These are phyloP conservation scores for Galerucella nymphaeae DNA, from an alignment of 2,888 invertebrate genomes.

Conservation along the genomic window DNA sequence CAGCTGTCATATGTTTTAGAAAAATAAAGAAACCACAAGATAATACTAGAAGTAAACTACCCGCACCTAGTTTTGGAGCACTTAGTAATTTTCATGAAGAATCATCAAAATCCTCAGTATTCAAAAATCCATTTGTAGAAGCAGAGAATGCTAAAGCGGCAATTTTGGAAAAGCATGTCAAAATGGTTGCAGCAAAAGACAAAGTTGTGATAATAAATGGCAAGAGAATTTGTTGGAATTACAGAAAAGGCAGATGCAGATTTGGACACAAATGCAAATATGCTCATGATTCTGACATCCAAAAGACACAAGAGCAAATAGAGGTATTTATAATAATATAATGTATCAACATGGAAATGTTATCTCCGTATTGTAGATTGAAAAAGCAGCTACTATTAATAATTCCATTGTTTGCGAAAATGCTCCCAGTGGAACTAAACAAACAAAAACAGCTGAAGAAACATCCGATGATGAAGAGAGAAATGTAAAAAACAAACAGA, in stretches of 20 bases:
- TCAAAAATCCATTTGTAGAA: conserved; percentile 86
- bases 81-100: conserved; percentile 13
- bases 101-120: conserved; percentile 76
- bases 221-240: conserved; percentile 93
- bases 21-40: conserved; percentile 49
- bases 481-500: conserved; percentile 43
- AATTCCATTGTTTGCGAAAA: conserved; percentile 51
- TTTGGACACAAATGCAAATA: conserved; percentile 94
- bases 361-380: conserved; percentile 45
- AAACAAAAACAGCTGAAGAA: conserved; percentile 57
- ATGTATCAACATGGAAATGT: too few species aligned
- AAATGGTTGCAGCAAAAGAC: conserved; percentile 67
- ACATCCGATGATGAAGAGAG: conserved; percentile 52
- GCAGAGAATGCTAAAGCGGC: conserved; percentile 89
- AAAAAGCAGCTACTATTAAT: conserved; percentile 65
- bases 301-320: conserved; percentile 71
- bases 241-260: conserved; percentile 88
- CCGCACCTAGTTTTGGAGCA: conserved; percentile 71
- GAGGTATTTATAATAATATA: conserved; percentile 57
- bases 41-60: conserved; percentile 65
- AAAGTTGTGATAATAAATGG: conserved; percentile 83
- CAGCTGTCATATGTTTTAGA: conserved; percentile 62
- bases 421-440: conserved; percentile 36
- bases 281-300: conserved; percentile 89
- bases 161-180: conserved; percentile 67